Percentiles rank a stretch among this genome's conserved stretches.
Conservation (phyloP, 2,797 vertebrate genomes). For the Pipistrellus kuhlii region DNA sequence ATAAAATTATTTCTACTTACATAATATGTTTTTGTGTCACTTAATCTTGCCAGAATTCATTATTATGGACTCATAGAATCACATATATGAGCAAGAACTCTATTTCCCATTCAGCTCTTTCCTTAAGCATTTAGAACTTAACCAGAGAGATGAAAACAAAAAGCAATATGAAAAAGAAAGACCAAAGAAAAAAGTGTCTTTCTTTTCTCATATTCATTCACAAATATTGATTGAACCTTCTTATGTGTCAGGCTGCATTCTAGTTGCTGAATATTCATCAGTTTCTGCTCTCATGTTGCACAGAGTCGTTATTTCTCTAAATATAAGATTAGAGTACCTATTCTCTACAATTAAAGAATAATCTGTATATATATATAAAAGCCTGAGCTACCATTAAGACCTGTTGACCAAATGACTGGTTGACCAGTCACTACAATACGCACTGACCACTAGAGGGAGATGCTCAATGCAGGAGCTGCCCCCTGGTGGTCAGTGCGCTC, state of each 20-base stretch:
- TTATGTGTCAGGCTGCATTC: background rate
- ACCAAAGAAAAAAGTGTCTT: background rate
- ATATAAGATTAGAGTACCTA: background rate
- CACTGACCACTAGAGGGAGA: too few relatives aligned
- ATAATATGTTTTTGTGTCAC: background rate
- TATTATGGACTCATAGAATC: background rate
- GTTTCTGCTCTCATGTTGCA: background rate
- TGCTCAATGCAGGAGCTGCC: too few relatives aligned
- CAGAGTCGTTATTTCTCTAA: background rate
- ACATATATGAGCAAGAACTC: background rate
- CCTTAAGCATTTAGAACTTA: background rate
- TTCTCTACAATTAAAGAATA: background rate
- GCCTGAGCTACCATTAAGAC: too few relatives aligned
- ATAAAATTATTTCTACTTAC: background rate
- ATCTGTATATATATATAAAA: background rate
- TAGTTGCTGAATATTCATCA: background rate
- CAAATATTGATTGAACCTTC: background rate
- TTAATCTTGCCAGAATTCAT: background rate
- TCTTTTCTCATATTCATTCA: background rate
- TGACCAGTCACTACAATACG: accelerated
- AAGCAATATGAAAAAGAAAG: background rate
- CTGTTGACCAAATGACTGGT: too few relatives aligned
- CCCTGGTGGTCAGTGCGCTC: too few relatives aligned
- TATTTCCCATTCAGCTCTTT: background rate
- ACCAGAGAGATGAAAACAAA: background rate